These are phyloP conservation scores for Lordiphosa fenestrarum DNA, from an alignment of 2,888 invertebrate species.

Conservation along the genomic window DNA sequence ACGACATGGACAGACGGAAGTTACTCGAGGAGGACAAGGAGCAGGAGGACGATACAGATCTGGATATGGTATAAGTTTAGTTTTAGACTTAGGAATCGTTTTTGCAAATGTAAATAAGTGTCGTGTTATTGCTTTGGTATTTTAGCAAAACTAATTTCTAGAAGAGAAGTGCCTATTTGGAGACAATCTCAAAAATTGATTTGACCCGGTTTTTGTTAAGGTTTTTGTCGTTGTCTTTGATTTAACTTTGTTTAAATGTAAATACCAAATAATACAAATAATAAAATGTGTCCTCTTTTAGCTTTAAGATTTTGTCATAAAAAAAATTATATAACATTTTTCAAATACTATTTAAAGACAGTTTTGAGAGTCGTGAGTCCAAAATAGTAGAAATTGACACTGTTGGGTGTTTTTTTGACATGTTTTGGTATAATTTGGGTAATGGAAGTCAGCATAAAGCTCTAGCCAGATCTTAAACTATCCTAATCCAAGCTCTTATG, in stretches of 20 bases:
- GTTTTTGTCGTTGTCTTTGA: background rate
- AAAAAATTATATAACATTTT: background rate
- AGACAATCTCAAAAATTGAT: too few relatives aligned
- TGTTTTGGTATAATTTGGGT: too few relatives aligned
- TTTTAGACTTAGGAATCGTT: constrained; percentile 22
- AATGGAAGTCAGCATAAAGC: too few relatives aligned
- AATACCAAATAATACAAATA: constrained; percentile 4
- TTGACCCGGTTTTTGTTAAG: too few relatives aligned
- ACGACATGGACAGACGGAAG: constrained; percentile 52
- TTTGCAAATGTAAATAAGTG: constrained; percentile 13
- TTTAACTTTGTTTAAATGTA: constrained; percentile 3
- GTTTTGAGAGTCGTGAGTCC: too few relatives aligned
- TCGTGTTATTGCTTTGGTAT: too few relatives aligned
- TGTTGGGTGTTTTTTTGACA: too few relatives aligned
- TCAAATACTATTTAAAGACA: too few relatives aligned
- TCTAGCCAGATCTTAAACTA: too few relatives aligned
- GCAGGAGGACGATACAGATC: constrained; percentile 71
- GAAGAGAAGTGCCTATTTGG: constrained; percentile 48
- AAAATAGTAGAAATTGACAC: too few relatives aligned
- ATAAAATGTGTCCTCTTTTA: background rate
- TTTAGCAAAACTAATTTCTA: constrained; percentile 2
- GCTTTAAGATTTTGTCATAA: constrained; percentile 1
- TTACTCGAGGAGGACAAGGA: constrained; percentile 67
- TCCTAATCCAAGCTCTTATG: too few relatives aligned
- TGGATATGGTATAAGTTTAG: constrained; percentile 74